Evolutionary conservation across 1,140 invertebrate species (phyloP).

Genomic region (Macrobrachium rosenbergii): DNA sequence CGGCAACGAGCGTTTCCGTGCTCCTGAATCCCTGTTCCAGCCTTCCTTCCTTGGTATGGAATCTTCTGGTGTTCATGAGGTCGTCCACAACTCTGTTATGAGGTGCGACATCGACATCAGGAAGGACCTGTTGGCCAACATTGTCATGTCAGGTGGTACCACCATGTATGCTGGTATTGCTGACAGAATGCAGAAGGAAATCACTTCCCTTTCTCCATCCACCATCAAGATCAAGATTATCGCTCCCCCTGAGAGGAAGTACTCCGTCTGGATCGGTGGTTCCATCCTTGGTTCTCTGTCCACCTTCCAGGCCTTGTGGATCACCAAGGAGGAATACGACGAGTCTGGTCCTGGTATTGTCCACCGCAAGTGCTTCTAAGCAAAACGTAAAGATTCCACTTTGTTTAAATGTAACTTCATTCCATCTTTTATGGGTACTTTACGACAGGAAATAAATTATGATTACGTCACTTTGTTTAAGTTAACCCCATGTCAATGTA

Average conservation of each 20-base stretch:
- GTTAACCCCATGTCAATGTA: too few species aligned
- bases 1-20: slow-evolving; percentile 97
- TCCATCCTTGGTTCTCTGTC: slow-evolving; percentile 60
- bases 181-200: slow-evolving; percentile 76
- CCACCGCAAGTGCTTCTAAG: slow-evolving; percentile 77
- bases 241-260: slow-evolving; percentile 61
- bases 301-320: slow-evolving; percentile 60
- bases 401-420: too few species aligned
- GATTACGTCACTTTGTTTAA: too few species aligned
- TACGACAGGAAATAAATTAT: too few species aligned
- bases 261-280: slow-evolving; percentile 64
- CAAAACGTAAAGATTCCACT: slow-evolving; percentile 69
- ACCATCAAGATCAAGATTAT: slow-evolving; percentile 77
- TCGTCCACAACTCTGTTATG: slow-evolving; percentile 88
- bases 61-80: slow-evolving; percentile 54
- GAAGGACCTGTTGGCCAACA: slow-evolving; percentile 88
- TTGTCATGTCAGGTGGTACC: slow-evolving; percentile 77
- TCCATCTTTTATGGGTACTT: too few species aligned
- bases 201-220: slow-evolving; percentile 74
- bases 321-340: slow-evolving; percentile 58
- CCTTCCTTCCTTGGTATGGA: slow-evolving; percentile 96
- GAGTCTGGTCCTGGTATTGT: slow-evolving; percentile 71
- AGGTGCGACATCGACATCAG: slow-evolving; percentile 74
- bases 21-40: slow-evolving; percentile 96
- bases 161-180: slow-evolving; percentile 78